A percentile compares a stretch with the other conserved stretches of the same genome.
phyloP scores from a whole-genome alignment of 2,888 invertebrate species.

The Onthophagus sagittarius region DNA sequence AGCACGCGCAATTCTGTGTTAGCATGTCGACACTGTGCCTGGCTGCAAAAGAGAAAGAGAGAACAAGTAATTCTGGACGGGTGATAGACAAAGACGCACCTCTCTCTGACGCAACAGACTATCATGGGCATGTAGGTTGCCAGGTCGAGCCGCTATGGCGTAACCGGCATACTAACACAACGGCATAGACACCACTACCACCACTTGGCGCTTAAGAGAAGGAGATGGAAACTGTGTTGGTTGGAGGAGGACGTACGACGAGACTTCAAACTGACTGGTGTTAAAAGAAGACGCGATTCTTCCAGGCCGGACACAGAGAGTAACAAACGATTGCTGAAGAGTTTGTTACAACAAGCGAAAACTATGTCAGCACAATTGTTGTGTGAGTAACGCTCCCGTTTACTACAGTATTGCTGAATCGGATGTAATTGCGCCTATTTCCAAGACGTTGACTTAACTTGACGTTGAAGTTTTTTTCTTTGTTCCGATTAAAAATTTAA shows the following conservation, averaged over 20 bases:
- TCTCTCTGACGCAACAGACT: slow-evolving; percentile 40
- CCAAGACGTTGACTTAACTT: background rate
- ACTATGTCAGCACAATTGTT: slow-evolving; percentile 9
- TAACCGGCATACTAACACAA: slow-evolving; percentile 25
- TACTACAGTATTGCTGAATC: background rate
- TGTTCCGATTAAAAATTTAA: background rate
- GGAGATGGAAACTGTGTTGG: background rate
- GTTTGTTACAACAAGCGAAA: background rate
- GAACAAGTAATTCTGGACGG: background rate
- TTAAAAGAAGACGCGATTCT: slow-evolving; percentile 4
- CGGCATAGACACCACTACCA: slow-evolving; percentile 2
- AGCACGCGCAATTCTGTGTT: slow-evolving; percentile 21
- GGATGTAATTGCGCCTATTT: background rate
- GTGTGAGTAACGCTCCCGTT: background rate
- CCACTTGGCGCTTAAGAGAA: background rate
- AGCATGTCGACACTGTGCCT: slow-evolving; percentile 17
- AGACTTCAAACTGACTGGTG: background rate
- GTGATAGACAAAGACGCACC: slow-evolving; percentile 14
- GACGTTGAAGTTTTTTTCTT: background rate
- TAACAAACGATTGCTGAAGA: slow-evolving; percentile 2
- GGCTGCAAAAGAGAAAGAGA: slow-evolving; percentile 9
- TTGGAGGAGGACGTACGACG: background rate
- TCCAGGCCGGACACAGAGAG: background rate
- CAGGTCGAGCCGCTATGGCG: slow-evolving; percentile 35
- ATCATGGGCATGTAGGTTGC: slow-evolving; percentile 44